Evolutionary conservation across 2,797 vertebrate species (phyloP).

Genomic region (Gallirallus australis): DNA sequence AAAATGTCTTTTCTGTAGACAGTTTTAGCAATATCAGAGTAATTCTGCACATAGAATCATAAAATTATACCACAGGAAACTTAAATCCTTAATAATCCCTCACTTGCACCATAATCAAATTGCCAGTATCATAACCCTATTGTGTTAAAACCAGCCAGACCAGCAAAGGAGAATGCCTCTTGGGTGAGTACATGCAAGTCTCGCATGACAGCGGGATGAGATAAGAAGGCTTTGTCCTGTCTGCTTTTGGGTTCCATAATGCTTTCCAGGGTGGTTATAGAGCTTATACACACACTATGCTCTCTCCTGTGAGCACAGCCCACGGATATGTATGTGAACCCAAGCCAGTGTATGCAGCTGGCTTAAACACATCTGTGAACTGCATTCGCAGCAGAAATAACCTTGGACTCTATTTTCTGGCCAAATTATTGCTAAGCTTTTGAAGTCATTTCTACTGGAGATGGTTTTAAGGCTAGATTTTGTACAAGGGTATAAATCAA

Average conservation of each 20-base stretch:
- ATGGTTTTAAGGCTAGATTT: neutral
- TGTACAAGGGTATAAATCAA: neutral
- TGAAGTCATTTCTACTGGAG: neutral
- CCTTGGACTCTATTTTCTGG: neutral
- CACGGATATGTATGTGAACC: neutral
- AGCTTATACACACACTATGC: neutral
- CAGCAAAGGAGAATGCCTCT: slow-evolving; percentile 15
- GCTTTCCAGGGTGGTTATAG: neutral
- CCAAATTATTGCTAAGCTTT: slow-evolving; percentile 27
- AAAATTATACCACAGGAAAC: slow-evolving; percentile 46
- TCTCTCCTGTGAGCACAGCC: neutral
- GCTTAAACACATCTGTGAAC: slow-evolving; percentile 20
- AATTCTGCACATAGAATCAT: neutral
- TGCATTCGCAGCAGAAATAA: slow-evolving; percentile 10
- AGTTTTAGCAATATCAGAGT: neutral
- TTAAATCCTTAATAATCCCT: slow-evolving; percentile 47
- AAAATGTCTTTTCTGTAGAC: neutral
- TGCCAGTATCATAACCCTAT: slow-evolving; percentile 15
- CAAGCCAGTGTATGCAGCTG: neutral
- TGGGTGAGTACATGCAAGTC: neutral
- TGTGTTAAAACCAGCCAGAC: slow-evolving; percentile 51
- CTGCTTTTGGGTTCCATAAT: slow-evolving; percentile 8
- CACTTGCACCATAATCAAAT: slow-evolving; percentile 48
- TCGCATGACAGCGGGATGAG: neutral
- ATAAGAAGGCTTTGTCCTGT: slow-evolving; percentile 5